These are phyloP conservation scores for Caenorhabditis sp. DNA, from an alignment of 2,888 invertebrate genomes.

Conservation along the genomic window DNA sequence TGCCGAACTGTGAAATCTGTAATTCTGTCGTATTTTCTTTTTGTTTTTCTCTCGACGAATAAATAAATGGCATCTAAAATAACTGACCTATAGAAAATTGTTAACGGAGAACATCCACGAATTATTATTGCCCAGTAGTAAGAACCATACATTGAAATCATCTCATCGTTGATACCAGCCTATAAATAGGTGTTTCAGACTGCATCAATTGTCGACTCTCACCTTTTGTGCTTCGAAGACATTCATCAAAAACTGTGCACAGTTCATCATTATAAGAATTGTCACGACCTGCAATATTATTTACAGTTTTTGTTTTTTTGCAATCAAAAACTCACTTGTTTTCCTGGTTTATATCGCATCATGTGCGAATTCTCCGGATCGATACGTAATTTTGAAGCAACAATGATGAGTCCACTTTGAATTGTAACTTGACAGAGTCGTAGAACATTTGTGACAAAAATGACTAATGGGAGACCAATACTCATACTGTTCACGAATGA, in stretches of 20 bases:
- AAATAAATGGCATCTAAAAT: too few species aligned
- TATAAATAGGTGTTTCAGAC: not conserved
- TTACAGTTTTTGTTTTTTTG: too few species aligned
- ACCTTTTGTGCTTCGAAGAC: slow-evolving; percentile 78
- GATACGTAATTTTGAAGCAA: slow-evolving; percentile 38
- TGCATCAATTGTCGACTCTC: too few species aligned
- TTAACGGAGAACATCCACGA: slow-evolving; percentile 76
- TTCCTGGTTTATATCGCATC: slow-evolving; percentile 57
- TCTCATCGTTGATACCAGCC: slow-evolving; percentile 57
- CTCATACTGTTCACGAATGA: slow-evolving; percentile 51
- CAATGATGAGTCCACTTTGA: slow-evolving; percentile 53
- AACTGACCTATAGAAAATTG: slow-evolving; percentile 76
- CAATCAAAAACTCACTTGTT: slow-evolving; percentile 39
- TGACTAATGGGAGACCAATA: slow-evolving; percentile 38
- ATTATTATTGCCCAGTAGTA: slow-evolving; percentile 78
- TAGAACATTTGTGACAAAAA: slow-evolving; percentile 49
- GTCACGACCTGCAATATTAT: slow-evolving; percentile 54
- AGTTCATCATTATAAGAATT: slow-evolving; percentile 73
- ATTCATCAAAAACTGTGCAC: slow-evolving; percentile 78
- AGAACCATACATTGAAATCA: slow-evolving; percentile 75
- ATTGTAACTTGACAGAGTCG: slow-evolving; percentile 53
- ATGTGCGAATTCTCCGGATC: slow-evolving; percentile 44
- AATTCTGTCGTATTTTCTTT: slow-evolving; percentile 6
- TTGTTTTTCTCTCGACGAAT: not conserved
- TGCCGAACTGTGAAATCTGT: slow-evolving; percentile 75